A percentile compares a stretch with the other conserved stretches of the same genome.
phyloP scores from a whole-genome alignment of 2,797 vertebrate genomes.

The Pteronotus mesoamericanus region DNA sequence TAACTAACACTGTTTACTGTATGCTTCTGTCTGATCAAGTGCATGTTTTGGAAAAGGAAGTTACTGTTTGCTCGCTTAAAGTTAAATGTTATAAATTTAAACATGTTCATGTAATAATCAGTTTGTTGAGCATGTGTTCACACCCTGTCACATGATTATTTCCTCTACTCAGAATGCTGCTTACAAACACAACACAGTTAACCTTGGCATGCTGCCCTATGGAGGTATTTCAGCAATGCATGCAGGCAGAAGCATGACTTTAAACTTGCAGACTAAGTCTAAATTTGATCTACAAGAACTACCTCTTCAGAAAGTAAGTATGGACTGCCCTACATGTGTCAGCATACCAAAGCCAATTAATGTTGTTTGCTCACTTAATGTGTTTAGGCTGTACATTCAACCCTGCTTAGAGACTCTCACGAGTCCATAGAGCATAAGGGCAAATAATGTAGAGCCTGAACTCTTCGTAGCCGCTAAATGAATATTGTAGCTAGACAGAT shows the following conservation, averaged over 20 bases:
- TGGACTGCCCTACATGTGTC: slow-evolving; percentile 83
- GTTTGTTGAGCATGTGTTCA: slow-evolving; percentile 87
- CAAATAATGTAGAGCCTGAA: slow-evolving; percentile 6
- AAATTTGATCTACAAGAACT: slow-evolving; percentile 99
- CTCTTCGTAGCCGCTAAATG: slow-evolving; percentile 38
- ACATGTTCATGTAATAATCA: slow-evolving; percentile 83
- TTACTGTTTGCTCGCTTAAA: slow-evolving; percentile 83
- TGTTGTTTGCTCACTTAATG: slow-evolving; percentile 75
- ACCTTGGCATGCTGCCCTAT: slow-evolving; percentile 99
- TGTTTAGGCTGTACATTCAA: slow-evolving; percentile 75
- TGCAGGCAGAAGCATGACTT: slow-evolving; percentile 98
- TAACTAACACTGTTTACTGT: slow-evolving; percentile 80
- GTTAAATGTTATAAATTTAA: slow-evolving; percentile 83
- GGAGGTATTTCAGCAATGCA: slow-evolving; percentile 98
- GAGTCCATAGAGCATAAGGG: slow-evolving; percentile 71
- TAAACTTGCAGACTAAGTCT: slow-evolving; percentile 99
- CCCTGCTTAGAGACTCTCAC: slow-evolving; percentile 65
- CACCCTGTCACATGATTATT: slow-evolving; percentile 96
- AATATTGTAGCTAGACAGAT: slow-evolving; percentile 48
- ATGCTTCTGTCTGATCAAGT: slow-evolving; percentile 81
- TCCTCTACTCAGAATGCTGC: slow-evolving; percentile 99
- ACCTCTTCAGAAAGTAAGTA: slow-evolving; percentile 99
- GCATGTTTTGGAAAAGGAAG: slow-evolving; percentile 79
- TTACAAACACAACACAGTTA: slow-evolving; percentile 99
- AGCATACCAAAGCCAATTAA: slow-evolving; percentile 76